Conservation (phyloP, 2,888 invertebrate genomes). For the Apamea epomidion region DNA sequence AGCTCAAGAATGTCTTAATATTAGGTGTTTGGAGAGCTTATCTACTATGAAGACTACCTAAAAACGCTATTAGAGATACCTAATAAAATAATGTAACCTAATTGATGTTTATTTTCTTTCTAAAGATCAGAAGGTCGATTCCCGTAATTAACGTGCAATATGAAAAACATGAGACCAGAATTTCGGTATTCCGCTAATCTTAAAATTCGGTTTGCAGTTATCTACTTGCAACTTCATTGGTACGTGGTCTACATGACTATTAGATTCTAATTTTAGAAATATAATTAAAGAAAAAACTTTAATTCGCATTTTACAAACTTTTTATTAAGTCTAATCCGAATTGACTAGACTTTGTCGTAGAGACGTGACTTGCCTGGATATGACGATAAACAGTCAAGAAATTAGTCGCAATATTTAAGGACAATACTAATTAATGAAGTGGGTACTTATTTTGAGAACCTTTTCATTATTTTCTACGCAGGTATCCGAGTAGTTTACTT, state of each 20-base stretch:
- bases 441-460: not conserved
- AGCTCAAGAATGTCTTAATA: not conserved
- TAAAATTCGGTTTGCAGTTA: too few relatives aligned
- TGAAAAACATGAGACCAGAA: too few relatives aligned
- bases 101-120: conserved; percentile 3
- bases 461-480: conserved; percentile 14
- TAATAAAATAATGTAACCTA: not conserved
- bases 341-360: conserved; percentile 57
- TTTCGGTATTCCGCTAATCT: too few relatives aligned
- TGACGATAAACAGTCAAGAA: conserved; percentile 34
- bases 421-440: conserved; percentile 54
- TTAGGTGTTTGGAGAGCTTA: not conserved
- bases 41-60: not conserved
- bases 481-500: not conserved
- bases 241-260: conserved; percentile 42
- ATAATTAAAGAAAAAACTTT: conserved; percentile 61
- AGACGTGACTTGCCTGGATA: conserved; percentile 62
- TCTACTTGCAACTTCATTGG: not conserved
- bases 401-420: conserved; percentile 45
- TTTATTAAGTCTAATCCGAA: conserved; percentile 58
- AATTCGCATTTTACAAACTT: conserved; percentile 55
- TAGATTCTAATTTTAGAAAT: conserved; percentile 25
- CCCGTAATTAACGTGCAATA: too few relatives aligned
- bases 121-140: too few relatives aligned
- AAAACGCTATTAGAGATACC: too few relatives aligned